These are phyloP conservation scores for Elephantulus edwardii DNA, from an alignment of 2,113 vertebrate species.

Conservation along the genomic window DNA sequence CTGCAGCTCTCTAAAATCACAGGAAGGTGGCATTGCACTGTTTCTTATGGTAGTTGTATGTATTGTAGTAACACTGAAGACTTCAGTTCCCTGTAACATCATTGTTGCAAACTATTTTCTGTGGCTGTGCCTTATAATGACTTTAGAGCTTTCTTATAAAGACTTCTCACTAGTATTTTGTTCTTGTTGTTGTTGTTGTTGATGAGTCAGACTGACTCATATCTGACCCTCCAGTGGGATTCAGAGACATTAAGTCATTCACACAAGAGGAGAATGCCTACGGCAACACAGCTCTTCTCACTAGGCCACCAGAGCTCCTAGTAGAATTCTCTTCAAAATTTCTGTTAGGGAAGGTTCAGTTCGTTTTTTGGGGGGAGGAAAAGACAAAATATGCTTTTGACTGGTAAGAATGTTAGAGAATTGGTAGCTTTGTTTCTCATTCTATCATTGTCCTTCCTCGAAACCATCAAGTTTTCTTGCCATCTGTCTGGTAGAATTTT, in stretches of 20 bases:
- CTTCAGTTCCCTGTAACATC: not conserved
- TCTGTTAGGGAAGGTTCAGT: not conserved
- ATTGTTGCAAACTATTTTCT: not conserved
- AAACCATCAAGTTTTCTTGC: not conserved
- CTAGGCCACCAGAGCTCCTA: no score
- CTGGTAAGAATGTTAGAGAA: not conserved
- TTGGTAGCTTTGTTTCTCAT: slow-evolving; percentile 40
- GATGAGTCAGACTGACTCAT: no score
- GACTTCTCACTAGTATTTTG: not conserved
- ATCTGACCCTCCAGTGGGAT: no score
- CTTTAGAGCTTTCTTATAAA: not conserved
- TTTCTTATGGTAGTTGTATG: not conserved
- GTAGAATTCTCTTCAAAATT: slow-evolving; percentile 22
- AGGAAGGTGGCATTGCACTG: slow-evolving; percentile 7
- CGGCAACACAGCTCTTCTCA: no score
- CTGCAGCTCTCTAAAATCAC: slow-evolving; percentile 21
- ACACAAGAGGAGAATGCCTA: no score
- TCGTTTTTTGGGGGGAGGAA: slow-evolving; percentile 14
- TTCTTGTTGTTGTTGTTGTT: no score
- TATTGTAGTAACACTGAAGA: not conserved
- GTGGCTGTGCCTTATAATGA: not conserved
- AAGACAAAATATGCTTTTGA: not conserved
- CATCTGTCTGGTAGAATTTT: slow-evolving; percentile 28
- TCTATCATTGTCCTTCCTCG: slow-evolving; percentile 6
- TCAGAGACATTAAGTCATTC: no score